These are phyloP conservation scores for Gryllus bimaculatus DNA, from an alignment of 1,140 invertebrate genomes.

Conservation along the genomic window DNA sequence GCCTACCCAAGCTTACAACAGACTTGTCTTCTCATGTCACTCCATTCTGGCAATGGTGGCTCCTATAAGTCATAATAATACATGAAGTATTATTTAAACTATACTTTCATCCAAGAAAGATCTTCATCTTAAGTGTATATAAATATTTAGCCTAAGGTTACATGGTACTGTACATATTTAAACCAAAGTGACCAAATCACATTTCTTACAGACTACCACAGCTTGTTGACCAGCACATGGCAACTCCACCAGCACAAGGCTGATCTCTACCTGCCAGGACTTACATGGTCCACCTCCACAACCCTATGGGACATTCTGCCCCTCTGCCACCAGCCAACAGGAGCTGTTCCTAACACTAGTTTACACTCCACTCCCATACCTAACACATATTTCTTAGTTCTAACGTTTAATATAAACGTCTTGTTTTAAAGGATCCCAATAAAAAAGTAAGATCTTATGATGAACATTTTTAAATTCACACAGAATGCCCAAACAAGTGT, in stretches of 20 bases:
- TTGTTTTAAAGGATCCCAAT: too few species aligned
- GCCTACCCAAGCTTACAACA: not conserved
- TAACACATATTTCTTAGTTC: too few species aligned
- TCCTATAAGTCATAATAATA: constrained; percentile 6
- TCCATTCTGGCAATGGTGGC: constrained; percentile 2
- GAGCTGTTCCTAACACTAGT: not conserved
- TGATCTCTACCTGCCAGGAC: not conserved
- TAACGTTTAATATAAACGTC: too few species aligned
- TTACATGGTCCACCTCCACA: not conserved
- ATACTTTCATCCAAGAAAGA: constrained; percentile 1
- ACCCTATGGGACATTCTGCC: not conserved
- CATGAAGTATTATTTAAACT: constrained; percentile 6
- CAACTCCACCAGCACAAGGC: not conserved
- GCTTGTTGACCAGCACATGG: not conserved
- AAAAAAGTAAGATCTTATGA: too few species aligned
- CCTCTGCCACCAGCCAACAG: not conserved
- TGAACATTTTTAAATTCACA: too few species aligned
- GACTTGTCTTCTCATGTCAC: not conserved
- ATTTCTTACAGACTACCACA: not conserved
- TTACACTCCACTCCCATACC: too few species aligned
- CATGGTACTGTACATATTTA: not conserved
- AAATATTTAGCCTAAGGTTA: constrained; percentile 2
- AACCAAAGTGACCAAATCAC: not conserved
- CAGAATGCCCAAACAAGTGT: too few species aligned
- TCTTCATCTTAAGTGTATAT: constrained; percentile 5